phyloP scores from a whole-genome alignment of 2,797 vertebrate species.

The Glyptemys insculpta region DNA sequence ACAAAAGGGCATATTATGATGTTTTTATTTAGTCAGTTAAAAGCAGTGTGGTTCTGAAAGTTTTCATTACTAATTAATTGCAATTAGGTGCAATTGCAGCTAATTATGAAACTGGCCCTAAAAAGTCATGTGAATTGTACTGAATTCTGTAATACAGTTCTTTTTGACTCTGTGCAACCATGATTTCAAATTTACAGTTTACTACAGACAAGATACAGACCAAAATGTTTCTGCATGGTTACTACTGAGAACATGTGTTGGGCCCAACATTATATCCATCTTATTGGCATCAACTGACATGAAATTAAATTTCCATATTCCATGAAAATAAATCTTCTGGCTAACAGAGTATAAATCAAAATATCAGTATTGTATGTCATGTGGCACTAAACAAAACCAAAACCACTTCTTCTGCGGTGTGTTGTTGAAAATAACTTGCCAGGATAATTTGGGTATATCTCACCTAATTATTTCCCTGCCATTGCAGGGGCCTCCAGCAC shows the following conservation, averaged over 20 bases:
- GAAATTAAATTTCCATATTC: not conserved
- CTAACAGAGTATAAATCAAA: not conserved
- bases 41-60: not conserved
- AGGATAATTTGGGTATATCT: not conserved
- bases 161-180: not conserved
- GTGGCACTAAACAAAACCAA: not conserved
- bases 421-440: not conserved
- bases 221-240: not conserved
- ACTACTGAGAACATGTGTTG: fast-evolving
- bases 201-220: not conserved
- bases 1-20: not conserved
- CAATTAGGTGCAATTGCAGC: not conserved
- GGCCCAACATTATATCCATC: not conserved
- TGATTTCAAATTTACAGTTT: not conserved
- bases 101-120: not conserved
- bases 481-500: not conserved
- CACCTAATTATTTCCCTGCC: not conserved
- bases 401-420: not conserved
- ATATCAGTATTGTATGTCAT: not conserved
- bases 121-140: not conserved
- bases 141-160: not conserved
- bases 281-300: not conserved
- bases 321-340: not conserved
- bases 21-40: not conserved
- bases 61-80: not conserved